A percentile compares a stretch with the other conserved stretches of the same genome.
phyloP scores from a whole-genome alignment of 2,113 vertebrate genomes.

The Ageneiosus marmoratus region DNA sequence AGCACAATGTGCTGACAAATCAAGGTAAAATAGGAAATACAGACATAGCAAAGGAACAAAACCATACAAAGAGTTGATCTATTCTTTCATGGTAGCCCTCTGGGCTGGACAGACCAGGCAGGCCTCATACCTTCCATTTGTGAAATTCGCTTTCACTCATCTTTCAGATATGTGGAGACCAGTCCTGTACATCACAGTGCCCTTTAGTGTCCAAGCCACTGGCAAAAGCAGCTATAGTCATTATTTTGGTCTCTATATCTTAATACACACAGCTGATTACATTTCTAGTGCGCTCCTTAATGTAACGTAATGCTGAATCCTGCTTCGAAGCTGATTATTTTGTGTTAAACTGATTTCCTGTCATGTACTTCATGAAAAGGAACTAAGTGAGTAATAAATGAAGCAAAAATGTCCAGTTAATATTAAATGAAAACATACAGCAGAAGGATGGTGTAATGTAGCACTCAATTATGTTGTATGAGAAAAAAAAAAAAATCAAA shows the following conservation, averaged over 20 bases:
- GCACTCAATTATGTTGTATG: conserved; percentile 31
- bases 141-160: conserved; percentile 41
- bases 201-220: conserved; percentile 59
- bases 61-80: conserved; percentile 67
- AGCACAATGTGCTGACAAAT: conserved; percentile 90
- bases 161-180: conserved; percentile 55
- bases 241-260: conserved; percentile 63
- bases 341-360: conserved; percentile 31
- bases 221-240: conserved; percentile 60
- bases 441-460: conserved; percentile 47
- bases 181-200: conserved; percentile 52
- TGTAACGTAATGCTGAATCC: conserved; percentile 43
- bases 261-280: conserved; percentile 57
- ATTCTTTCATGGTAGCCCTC: conserved; percentile 62
- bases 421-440: conserved; percentile 35
- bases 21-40: conserved; percentile 71
- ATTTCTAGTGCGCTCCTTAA: conserved; percentile 50
- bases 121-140: conserved; percentile 51
- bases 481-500: conserved; percentile 61
- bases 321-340: conserved; percentile 25
- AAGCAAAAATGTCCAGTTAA: conserved; percentile 23
- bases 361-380: neutral
- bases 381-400: conserved; percentile 10
- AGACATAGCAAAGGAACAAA: conserved; percentile 66
- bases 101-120: conserved; percentile 51